Evolutionary conservation across 2,797 vertebrate genomes (phyloP), one percentile per base, ranked within the genome.

Genomic region (Esox lucius): DNA sequence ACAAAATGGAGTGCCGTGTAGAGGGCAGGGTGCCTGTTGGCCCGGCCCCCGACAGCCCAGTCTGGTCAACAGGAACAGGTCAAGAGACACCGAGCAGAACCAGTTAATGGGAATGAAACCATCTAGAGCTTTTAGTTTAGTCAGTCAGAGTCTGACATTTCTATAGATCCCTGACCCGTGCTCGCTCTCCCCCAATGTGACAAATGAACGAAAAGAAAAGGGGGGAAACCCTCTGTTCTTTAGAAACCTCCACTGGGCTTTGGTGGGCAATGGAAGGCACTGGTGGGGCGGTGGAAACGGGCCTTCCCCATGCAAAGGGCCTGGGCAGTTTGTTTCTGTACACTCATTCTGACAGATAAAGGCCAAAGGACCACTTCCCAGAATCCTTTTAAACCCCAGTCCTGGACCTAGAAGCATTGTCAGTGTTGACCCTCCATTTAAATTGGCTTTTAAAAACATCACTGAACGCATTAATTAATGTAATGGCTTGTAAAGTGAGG

Each of bases 71-170:
- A 75, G 51, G 82, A 82, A 85, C 89, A 93, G 56, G 56, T 59
- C 89, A 89, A 83, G 89, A 91, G 85, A 89, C 88, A 87, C 85
- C n/a, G 86, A 88, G 86, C 86, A 85, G 53, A 84, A 86, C 80
- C 82, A 82, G 84, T 86, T 86, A 85, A 87, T 85, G 80, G 76
- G 72, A 77, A 79, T 66, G 85, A 88, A 87, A 90, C 81, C 80
- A 90, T 90, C 85, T 78, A 86, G 84, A 86, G 81, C 78, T 86
- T 89, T 85, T 84, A 4, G 11, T 24, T 8, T 61, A 28, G 56
- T 22, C 51, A 49, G 73, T 68, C 76, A 68, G 84, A 53, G 73
- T 68, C 76, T 68, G 84, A 80, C 81, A 83, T 80, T 87, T 87
- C 85, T 87, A 85, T 80, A 86, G 78, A 61, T 26, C 56, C 13